Conservation (phyloP, 2,888 invertebrate genomes). For the Lordiphosa fenestrarum region DNA sequence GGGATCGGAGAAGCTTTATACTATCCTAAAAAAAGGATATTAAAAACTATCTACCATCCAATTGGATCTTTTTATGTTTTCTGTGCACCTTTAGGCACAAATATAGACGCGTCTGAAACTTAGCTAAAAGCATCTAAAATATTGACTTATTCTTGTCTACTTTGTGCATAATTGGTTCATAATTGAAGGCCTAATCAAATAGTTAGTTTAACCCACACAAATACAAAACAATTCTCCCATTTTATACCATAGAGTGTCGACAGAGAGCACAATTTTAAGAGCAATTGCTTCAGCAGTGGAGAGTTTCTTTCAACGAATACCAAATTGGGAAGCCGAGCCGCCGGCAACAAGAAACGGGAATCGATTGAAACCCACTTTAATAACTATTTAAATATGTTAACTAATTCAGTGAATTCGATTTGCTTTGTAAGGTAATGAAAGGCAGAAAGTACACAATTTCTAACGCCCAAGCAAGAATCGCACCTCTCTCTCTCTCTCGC, state of each 20-base stretch:
- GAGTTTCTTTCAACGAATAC: slow-evolving; percentile 4
- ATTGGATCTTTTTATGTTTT: too few species aligned
- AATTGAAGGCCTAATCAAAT: slow-evolving; percentile 40
- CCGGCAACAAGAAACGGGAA: background rate
- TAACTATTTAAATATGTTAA: slow-evolving; percentile 31
- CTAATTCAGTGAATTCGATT: slow-evolving; percentile 28
- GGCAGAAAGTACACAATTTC: background rate
- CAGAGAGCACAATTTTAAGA: background rate
- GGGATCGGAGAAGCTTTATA: too few species aligned
- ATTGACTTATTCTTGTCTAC: slow-evolving; percentile 42
- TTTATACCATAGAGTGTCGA: background rate
- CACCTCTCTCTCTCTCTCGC: background rate
- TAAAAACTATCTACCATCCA: too few species aligned
- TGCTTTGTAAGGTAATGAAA: slow-evolving; percentile 23
- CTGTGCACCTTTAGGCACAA: too few species aligned
- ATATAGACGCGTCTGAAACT: too few species aligned
- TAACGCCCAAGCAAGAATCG: slow-evolving; percentile 4
- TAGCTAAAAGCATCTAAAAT: slow-evolving; percentile 57
- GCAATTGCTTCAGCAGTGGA: background rate
- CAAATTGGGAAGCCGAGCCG: slow-evolving; percentile 21
- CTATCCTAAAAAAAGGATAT: too few species aligned
- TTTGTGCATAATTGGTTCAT: slow-evolving; percentile 51
- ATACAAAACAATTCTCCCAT: background rate
- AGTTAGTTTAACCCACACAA: background rate
- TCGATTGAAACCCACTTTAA: background rate